A percentile compares a stretch with the other conserved stretches of the same genome.
These are phyloP conservation scores for Phalacrocorax aristotelis DNA, from an alignment of 2,113 vertebrate species.

Conservation along the genomic window DNA sequence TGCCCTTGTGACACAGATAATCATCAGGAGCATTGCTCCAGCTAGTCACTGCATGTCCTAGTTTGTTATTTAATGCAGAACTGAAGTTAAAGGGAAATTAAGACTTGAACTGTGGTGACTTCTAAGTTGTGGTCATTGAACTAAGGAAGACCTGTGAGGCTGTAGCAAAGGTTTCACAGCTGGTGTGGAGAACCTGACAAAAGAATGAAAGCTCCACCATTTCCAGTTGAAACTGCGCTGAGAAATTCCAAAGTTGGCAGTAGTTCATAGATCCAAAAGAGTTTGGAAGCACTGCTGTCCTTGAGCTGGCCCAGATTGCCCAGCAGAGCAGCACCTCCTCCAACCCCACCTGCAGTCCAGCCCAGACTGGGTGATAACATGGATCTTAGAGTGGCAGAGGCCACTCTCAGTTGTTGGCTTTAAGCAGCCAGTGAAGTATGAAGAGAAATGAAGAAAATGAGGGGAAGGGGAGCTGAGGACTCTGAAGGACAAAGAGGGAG, in stretches of 20 bases:
- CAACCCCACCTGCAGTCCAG: neutral
- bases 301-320: neutral
- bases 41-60: neutral
- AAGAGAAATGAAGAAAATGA: neutral
- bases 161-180: neutral
- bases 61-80: neutral
- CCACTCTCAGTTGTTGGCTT: neutral
- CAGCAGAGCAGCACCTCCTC: neutral
- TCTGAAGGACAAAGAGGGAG: neutral
- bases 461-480: neutral
- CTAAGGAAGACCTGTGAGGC: neutral
- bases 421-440: neutral
- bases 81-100: neutral
- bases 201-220: neutral
- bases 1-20: neutral
- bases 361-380: neutral
- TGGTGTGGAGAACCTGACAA: neutral
- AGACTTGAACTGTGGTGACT: neutral
- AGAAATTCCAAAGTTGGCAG: neutral
- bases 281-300: neutral
- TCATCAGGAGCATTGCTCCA: neutral
- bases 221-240: neutral
- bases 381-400: neutral
- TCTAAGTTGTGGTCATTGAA: neutral
- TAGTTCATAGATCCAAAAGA: neutral